Base-by-base conservation (phyloP, 2,888 invertebrate genomes). In the Nowickia ferox region DNA sequence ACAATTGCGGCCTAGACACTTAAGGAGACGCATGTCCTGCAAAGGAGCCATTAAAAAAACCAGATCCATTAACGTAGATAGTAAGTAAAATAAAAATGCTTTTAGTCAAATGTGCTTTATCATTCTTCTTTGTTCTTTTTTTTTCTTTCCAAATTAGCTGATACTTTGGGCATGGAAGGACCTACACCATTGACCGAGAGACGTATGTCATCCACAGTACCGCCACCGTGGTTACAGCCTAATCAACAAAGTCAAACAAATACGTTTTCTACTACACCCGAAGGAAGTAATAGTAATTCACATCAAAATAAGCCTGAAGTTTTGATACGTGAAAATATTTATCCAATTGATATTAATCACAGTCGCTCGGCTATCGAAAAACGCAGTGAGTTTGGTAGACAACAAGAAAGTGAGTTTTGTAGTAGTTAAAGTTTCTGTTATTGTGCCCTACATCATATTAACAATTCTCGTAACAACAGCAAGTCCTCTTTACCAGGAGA, bases 11-110 rank as follows among this genome's bases (percentile, higher is more conserved):
- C 94, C 95, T 61, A 94, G 95, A 48, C 93, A 94, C 81, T 89
- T 96, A 65, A 94, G 95, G 61, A 94, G 97, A 1, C 95, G 96
- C 90, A 96, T 97, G 96, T 97, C 97, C 0, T 96, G 98, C 22
- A 96, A 96, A 89, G 98, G 98, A 74, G 98, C 98, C 57, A 98
- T 98, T 84, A 97, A 97, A 93, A 97, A 98, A 92, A 98, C 98
- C 0, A 94, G 98, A 88, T 98, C 98, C 13, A 98, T 98, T 87
- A 97, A 97, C 90, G 96, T 98, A 9, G 98, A 97, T 92, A 96
- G 97, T 97, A 93, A 94, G 96, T 95, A 86, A n/a, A 38, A 51
- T 4, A 3, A 17, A 38, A 53, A 40, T 19, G 30, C n/a, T 30
- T 72, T 46, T 48, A 19, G 1, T n/a, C 17, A 68, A 40, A 11